A percentile compares a stretch with the other conserved stretches of the same genome.
These are phyloP conservation scores for Phrynosoma platyrhinos DNA, from an alignment of 2,113 vertebrate species.

Conservation along the genomic window DNA sequence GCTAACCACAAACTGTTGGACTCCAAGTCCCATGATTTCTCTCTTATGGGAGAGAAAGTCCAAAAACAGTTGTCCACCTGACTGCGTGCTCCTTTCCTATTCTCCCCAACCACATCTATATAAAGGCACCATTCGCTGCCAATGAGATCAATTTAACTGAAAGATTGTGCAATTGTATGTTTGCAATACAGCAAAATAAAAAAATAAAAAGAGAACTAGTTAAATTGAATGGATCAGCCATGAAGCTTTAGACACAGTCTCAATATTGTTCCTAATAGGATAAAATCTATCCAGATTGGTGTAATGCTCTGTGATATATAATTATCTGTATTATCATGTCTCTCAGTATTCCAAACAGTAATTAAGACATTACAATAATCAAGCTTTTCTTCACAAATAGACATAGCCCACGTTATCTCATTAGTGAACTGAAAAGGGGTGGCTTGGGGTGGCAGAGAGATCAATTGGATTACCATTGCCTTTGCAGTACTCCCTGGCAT, in stretches of 20 bases:
- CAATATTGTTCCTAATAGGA: neutral
- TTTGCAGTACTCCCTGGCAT: constrained; percentile 67
- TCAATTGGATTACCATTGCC: constrained; percentile 59
- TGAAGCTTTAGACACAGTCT: neutral
- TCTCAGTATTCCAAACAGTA: neutral
- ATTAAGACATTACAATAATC: neutral
- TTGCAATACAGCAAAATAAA: neutral
- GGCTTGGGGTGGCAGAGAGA: neutral
- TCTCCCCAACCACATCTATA: neutral
- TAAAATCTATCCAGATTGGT: neutral
- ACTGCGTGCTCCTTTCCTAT: neutral
- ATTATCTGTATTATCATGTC: neutral
- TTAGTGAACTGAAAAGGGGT: neutral
- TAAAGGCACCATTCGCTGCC: neutral
- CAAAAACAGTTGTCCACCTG: no score
- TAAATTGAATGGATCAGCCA: neutral
- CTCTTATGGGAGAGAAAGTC: neutral
- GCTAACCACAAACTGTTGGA: neutral
- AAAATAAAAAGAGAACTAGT: neutral
- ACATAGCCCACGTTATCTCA: neutral
- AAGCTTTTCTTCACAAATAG: neutral
- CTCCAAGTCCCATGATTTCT: no score
- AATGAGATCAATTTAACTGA: neutral
- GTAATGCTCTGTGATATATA: neutral
- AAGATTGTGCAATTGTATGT: neutral